phyloP scores from a whole-genome alignment of 2,888 invertebrate genomes.

The Aelia acuminata region DNA sequence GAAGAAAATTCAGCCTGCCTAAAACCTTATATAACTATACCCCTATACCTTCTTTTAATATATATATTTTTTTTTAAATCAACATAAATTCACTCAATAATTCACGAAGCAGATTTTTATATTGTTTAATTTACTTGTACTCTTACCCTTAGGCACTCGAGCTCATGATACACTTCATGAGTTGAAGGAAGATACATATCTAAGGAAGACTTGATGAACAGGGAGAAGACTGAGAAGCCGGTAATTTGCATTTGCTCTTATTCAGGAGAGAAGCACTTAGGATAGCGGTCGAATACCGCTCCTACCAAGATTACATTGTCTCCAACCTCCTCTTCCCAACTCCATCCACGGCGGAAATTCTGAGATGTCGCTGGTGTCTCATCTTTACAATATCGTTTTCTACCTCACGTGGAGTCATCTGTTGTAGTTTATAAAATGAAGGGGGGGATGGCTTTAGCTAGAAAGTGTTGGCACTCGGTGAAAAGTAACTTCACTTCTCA shows the following conservation, averaged over 20 bases:
- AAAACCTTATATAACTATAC: neutral
- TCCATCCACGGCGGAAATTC: slow-evolving; percentile 9
- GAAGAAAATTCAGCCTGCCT: too few relatives aligned
- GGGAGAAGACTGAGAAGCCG: slow-evolving; percentile 14
- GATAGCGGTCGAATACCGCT: slow-evolving; percentile 5
- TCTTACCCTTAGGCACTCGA: neutral
- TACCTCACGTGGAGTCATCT: neutral
- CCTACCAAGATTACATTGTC: slow-evolving; percentile 6
- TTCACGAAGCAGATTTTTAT: neutral
- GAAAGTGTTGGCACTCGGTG: neutral
- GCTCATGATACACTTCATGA: neutral
- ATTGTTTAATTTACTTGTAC: neutral
- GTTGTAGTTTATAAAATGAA: neutral
- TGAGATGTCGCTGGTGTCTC: neutral
- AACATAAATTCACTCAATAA: too few relatives aligned
- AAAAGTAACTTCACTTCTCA: neutral
- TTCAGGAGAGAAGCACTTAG: slow-evolving; percentile 27
- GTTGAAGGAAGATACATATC: neutral
- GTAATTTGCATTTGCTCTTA: slow-evolving; percentile 34
- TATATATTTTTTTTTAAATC: too few relatives aligned
- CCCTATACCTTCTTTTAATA: too few relatives aligned
- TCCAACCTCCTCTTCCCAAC: neutral
- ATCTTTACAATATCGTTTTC: neutral
- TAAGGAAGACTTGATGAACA: slow-evolving; percentile 3
- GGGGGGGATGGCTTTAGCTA: neutral